Percentiles rank a stretch among this genome's conserved stretches.
These are phyloP conservation scores for Gyps fulvus DNA, from an alignment of 2,113 vertebrate genomes.

Conservation along the genomic window DNA sequence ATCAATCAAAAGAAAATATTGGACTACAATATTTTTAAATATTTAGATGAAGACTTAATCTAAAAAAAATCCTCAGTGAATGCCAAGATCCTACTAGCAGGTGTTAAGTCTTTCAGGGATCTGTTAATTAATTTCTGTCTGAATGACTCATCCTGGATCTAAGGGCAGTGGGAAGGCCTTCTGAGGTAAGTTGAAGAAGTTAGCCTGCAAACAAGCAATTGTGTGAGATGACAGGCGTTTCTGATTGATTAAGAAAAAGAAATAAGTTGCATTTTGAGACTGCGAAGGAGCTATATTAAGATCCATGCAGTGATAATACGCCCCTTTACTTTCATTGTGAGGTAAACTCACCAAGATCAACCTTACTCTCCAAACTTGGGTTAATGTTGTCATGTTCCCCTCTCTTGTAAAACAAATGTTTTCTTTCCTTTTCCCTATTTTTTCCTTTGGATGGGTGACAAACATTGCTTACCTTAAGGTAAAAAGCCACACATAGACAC, in stretches of 20 bases:
- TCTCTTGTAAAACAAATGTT: background rate
- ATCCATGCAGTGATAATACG: background rate
- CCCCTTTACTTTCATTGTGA: background rate
- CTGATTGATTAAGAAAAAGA: background rate
- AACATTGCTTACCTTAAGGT: background rate
- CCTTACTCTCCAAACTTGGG: background rate
- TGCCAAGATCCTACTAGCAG: background rate
- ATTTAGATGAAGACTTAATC: background rate
- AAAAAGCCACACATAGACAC: background rate
- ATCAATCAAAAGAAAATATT: background rate
- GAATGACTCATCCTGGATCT: background rate
- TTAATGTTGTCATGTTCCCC: background rate
- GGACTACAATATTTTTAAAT: background rate
- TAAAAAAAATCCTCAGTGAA: background rate
- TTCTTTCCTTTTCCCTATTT: background rate
- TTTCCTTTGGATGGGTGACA: background rate
- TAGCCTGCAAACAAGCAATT: background rate
- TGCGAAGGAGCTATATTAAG: background rate
- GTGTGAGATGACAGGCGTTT: background rate
- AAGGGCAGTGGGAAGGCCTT: background rate
- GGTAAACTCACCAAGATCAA: background rate
- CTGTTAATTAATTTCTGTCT: background rate
- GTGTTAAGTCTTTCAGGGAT: background rate
- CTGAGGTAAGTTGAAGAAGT: background rate
- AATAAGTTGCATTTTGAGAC: background rate